phyloP scores from a whole-genome alignment of 2,888 invertebrate genomes.

The Phrixothrix hirtus region DNA sequence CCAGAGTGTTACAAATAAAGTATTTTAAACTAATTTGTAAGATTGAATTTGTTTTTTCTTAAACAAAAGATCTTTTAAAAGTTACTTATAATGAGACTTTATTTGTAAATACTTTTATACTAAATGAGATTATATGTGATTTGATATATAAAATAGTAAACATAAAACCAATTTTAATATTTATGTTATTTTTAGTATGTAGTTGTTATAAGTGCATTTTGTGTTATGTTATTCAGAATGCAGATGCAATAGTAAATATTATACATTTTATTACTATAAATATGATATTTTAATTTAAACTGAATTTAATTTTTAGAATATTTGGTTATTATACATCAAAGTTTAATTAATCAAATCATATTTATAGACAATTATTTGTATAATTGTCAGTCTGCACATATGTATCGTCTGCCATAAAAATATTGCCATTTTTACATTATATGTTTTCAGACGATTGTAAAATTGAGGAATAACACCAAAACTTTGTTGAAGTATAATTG shows the following conservation, averaged over 20 bases:
- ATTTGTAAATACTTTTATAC: constrained; percentile 24
- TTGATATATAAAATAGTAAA: constrained; percentile 24
- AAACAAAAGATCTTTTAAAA: too few relatives aligned
- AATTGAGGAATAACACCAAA: constrained; percentile 31
- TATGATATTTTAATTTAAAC: too few relatives aligned
- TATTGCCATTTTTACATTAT: constrained; percentile 12
- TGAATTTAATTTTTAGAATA: too few relatives aligned
- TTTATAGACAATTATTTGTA: constrained; percentile 4
- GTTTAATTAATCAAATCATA: too few relatives aligned
- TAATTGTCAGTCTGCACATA: constrained; percentile 19
- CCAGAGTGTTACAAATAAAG: too few relatives aligned
- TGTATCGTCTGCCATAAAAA: constrained; percentile 25
- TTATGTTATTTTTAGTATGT: constrained; percentile 19
- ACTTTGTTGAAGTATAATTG: constrained; percentile 21
- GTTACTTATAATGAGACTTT: constrained; percentile 4
- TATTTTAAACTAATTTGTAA: too few relatives aligned
- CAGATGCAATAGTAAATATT: too few relatives aligned
- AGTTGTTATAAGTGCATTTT: constrained; percentile 23
- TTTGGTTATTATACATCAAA: too few relatives aligned
- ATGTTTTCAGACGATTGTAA: constrained; percentile 21
- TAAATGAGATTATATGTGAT: constrained; percentile 25
- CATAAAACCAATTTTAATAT: constrained; percentile 16
- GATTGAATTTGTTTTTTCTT: too few relatives aligned
- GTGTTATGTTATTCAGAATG: constrained; percentile 1
- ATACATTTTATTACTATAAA: too few relatives aligned